These are phyloP conservation scores for Neogale vison DNA, from an alignment of 2,113 vertebrate genomes.

Conservation along the genomic window DNA sequence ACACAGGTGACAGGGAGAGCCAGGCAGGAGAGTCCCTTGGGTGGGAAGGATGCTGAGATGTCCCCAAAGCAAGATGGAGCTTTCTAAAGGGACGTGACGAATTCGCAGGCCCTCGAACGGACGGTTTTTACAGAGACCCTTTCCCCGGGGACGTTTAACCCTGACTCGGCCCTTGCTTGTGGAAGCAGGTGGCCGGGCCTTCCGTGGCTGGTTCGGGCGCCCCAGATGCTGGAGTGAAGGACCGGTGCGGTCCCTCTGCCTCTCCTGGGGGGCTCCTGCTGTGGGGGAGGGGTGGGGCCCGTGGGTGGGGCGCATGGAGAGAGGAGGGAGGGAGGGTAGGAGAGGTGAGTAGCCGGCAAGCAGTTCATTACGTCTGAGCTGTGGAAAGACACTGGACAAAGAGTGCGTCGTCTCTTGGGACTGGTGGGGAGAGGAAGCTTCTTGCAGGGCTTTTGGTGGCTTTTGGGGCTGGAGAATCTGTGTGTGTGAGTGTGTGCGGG, in stretches of 20 bases:
- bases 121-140: neutral
- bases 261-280: neutral
- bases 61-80: neutral
- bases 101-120: accelerated
- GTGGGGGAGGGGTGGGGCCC: too few relatives aligned
- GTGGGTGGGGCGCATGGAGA: too few relatives aligned
- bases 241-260: neutral
- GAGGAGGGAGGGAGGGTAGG: too few relatives aligned
- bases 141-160: neutral
- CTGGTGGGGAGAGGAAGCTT: neutral
- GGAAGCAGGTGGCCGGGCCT: neutral
- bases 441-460: neutral
- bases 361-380: neutral
- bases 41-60: neutral
- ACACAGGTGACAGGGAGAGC: neutral
- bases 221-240: too few relatives aligned
- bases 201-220: neutral
- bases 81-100: neutral
- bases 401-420: neutral
- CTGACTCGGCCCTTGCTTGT: neutral
- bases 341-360: too few relatives aligned
- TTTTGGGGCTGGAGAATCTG: neutral
- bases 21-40: neutral
- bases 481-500: accelerated
- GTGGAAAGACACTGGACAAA: neutral